Evolutionary conservation across 2,888 invertebrate species (phyloP).

Genomic region (Papilio protenor): DNA sequence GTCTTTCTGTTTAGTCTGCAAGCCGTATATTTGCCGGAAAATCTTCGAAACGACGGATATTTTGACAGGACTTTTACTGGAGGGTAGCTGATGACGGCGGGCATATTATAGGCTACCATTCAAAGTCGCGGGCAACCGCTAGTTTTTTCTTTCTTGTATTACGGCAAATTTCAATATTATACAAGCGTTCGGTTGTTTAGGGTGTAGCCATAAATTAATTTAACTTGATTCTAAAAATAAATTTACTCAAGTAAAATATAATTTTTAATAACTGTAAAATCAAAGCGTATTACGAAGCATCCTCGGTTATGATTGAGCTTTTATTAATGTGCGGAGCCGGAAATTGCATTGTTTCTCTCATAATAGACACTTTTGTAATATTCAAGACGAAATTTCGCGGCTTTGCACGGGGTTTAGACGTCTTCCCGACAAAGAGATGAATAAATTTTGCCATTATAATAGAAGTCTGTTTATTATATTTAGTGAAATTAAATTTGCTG

Average conservation of each 20-base stretch:
- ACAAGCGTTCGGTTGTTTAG: background rate
- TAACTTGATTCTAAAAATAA: background rate
- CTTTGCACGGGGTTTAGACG: slow-evolving; percentile 20
- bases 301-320: slow-evolving; percentile 21
- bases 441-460: slow-evolving; percentile 23
- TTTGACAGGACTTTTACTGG: too few relatives aligned
- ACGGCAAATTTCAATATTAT: background rate
- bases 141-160: too few relatives aligned
- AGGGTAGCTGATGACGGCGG: too few relatives aligned
- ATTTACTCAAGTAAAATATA: slow-evolving; percentile 7
- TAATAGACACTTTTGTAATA: slow-evolving; percentile 35
- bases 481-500: background rate
- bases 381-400: slow-evolving; percentile 34
- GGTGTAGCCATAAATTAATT: slow-evolving; percentile 3
- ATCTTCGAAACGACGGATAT: too few relatives aligned
- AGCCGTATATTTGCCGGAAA: too few relatives aligned
- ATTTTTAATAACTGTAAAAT: slow-evolving; percentile 20
- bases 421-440: slow-evolving; percentile 19
- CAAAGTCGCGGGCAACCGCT: too few relatives aligned
- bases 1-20: too few relatives aligned
- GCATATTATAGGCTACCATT: too few relatives aligned
- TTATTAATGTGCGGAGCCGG: slow-evolving; percentile 29
- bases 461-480: background rate
- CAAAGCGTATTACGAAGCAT: slow-evolving; percentile 24
- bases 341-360: slow-evolving; percentile 36